Evolutionary conservation across 2,888 invertebrate genomes (phyloP).

Genomic region (Baronia brevicornis): DNA sequence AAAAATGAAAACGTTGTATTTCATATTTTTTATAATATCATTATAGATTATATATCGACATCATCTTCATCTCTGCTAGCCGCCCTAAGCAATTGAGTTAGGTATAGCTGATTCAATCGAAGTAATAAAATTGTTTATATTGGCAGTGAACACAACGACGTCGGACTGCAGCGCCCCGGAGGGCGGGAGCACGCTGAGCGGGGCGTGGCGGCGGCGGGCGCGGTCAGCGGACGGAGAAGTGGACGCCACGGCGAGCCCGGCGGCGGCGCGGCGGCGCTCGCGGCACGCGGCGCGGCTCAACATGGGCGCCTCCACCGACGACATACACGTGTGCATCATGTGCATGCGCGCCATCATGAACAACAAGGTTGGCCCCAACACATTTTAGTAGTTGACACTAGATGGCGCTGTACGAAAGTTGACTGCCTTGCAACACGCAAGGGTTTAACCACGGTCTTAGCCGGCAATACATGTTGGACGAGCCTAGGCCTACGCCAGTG

Average conservation of each 20-base stretch:
- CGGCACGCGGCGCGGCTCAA: constrained; percentile 91
- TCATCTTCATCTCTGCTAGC: too few species aligned
- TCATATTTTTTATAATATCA: too few species aligned
- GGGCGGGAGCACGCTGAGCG: constrained; percentile 45
- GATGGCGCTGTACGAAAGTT: too few species aligned
- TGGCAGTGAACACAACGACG: constrained; percentile 59
- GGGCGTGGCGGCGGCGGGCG: constrained; percentile 54
- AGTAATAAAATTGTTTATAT: too few species aligned
- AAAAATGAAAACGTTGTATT: background rate
- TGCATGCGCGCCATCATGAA: constrained; percentile 99
- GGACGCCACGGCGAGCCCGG: constrained; percentile 49
- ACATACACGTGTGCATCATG: constrained; percentile 99
- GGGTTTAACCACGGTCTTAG: too few species aligned
- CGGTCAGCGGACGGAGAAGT: constrained; percentile 47
- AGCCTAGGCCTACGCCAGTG: too few species aligned
- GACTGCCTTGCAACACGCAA: constrained; percentile 15
- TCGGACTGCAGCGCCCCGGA: constrained; percentile 59
- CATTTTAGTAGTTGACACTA: too few species aligned
- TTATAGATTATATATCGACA: too few species aligned
- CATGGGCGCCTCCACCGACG: constrained; percentile 97
- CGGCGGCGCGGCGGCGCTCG: constrained; percentile 77
- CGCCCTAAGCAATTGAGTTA: background rate
- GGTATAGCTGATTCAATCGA: background rate
- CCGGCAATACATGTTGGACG: too few species aligned
- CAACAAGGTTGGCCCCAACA: constrained; percentile 89